Base-by-base conservation (phyloP, 2,113 vertebrate genomes). In the Hippocampus barbouri region DNA sequence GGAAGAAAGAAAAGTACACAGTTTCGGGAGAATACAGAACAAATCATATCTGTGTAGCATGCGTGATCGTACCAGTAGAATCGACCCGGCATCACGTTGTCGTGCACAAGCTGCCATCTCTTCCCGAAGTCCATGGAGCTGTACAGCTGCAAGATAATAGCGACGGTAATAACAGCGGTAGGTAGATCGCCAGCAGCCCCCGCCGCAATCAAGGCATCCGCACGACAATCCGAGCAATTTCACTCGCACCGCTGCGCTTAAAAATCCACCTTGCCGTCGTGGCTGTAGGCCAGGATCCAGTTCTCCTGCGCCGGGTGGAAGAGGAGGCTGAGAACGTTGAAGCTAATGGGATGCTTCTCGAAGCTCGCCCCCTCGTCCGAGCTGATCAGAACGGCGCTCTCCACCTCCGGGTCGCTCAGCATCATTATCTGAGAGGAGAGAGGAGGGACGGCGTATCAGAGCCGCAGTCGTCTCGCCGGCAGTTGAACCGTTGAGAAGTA, bases 301-400 rank as follows among this genome's bases (percentile, higher is more conserved):
- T 98, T 95, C 74, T 98, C 97, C 76, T 98, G 94, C 40, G 89
- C 90, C 5, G 97, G 95, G 69, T 98, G 97, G 71, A 98, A 98
- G 74, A 98, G 95, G 66, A 98, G 92, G 72, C 96, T 98, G 86
- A 96, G 94, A 74, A 98, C 95, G 62, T 94, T 95, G 87, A 98
- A 98, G 79, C 90, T 95, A 77, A 98, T 93, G 56, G 94, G 90
- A 76, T 94, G 93, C 85, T 98, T 98, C 87, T 98, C 96, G 85
- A 97, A 98, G 70, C 94, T 96, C 0, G 96, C 95, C 5, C 97
- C 97, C 92, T 97, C 97, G 65, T 98, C 97, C 38, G 95, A 95
- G 82, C 97, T 98, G 91, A 98, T 98, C 76, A 98, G 80, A 72
- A 98, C 92, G 74, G 95, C 95, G 80, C 94, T 96, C 86, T 98